Evolutionary conservation across 2,888 invertebrate genomes (phyloP), one percentile per base, ranked within the genome.

Genomic region (Agapostemon virescens): DNA sequence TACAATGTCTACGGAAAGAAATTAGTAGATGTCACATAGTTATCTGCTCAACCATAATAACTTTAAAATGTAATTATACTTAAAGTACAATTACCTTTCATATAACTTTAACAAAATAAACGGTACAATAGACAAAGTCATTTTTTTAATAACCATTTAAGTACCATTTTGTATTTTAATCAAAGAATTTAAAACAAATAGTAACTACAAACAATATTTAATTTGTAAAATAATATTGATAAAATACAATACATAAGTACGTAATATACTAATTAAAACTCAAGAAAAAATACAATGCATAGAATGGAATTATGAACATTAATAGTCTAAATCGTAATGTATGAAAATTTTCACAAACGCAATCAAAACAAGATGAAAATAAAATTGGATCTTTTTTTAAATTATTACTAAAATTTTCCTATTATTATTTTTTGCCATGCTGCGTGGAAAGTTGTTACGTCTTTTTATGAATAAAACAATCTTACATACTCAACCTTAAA

Each of bases 201-300:
- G 23, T 52, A 69, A 77, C 23, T 42, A 75, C 72, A 82, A 82
- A 75, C 55, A 45, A 68, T 68, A 61, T 64, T 58, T 64, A 64
- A 73, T 58, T 77, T 63, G 13, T 63, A 70, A 61, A 58, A 63
- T 66, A 33, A 38, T 70, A 68, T 78, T n/a, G 20, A 63, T 75
- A 67, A 63, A 81, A 82, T 71, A 33, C 64, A 64, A 52, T 63
- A 7, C 55, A 72, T 82, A 83, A 83, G 82, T 83, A 83, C 82
- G 78, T 61, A 49, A 71, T 71, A 55, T 5, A 72, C 40, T 68
- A 69, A n/a, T 68, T 33, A 55, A 67, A 69, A 40, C 15, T 61
- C 36, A 70, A 76, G 36, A 61, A 20, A 20, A 74, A 30, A 71
- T 76, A 74, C 40, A 30, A 40, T 63, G 38, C 33, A 38, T 38